Evolutionary conservation across 2,113 vertebrate species (phyloP), one percentile per base, ranked within the genome.

Genomic region (Phalacrocorax pelagicus): DNA sequence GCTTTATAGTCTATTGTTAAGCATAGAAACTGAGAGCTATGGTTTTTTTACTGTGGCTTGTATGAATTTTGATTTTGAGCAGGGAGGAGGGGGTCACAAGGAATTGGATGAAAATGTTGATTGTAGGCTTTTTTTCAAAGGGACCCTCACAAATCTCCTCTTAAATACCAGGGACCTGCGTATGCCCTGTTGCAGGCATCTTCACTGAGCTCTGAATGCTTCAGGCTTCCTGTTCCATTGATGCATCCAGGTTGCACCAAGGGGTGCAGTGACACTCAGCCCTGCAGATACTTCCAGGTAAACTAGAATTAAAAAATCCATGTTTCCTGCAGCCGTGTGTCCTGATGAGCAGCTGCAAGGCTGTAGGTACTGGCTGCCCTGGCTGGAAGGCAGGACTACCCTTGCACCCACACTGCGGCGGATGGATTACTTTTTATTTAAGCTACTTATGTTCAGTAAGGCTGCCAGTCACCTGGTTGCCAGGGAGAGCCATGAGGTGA

Each of bases 11-110:
- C 70, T 40, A 5, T 4, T 61, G 49, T 49, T 77, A 47, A 27
- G 2, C 38, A 10, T 0, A n/a, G 34, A 15, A 24, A 42, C 0
- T 1, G 18, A 59, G 26, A 32, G 38, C 9, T 7, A 3, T 6
- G 36, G 11, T 13, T 26, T 81, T 71, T 71, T 12, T 44, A 22
- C 6, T 27, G 74, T 2, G 49, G 29, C 51, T 63, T 67, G 38
- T 19, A 12, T 4, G 51, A n/a, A 30, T 36, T 30, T 15, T 44
- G 42, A 51, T 8, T 67, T 12, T 38, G 27, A n/a, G 7, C 4
- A 9, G 21, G 8, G 19, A 22, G 8, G 19, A 22, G 14, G 9
- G 18, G 6, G 10, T 19, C 21, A 47, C 3, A 8, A 78, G 36
- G 65, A 34, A 52, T 2, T 7, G 30, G 32, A 29, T 59, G 32